Evolutionary conservation across 2,888 invertebrate species (phyloP), one percentile per base, ranked within the genome.

Genomic region (Adela reaumurella): DNA sequence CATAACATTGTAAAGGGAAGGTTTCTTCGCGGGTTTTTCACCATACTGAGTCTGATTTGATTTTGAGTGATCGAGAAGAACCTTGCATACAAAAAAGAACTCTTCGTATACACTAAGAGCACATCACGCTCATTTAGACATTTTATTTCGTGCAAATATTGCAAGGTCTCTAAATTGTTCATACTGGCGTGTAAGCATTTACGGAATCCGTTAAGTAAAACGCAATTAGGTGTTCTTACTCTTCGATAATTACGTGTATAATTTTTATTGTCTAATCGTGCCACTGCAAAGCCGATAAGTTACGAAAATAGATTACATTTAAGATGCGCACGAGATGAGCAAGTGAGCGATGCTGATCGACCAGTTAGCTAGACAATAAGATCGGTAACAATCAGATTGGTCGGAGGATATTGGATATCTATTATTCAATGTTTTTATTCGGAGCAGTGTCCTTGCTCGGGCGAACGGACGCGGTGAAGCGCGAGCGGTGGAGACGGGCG

Each of bases 151-250:
- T 35, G 35, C 35, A 35, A 47, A 43, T 20, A 24, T 50, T 50
- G 53, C 63, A 65, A 69, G 68, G 70, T 64, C 65, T 61, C 49
- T 56, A 51, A 46, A 57, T 57, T 62, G 63, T 65, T 64, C 64
- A 64, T 3, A 55, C 55, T 62, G 52, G 60, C 62, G 60, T 62
- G 59, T 54, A 67, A 63, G 56, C 56, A 71, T 68, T 65, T 56
- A 57, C 45, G 65, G 72, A 67, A 73, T 73, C 48, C 43, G 45
- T 49, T 46, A 29, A 52, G 46, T 50, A 49, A 49, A 49, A 47
- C 52, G 43, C 49, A 52, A 52, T 52, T 50, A 50, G 49, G 24
- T 46, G 46, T n/a, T n/a, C n/a, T n/a, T n/a, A n/a, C 45, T 47
- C 47, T 47, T 44, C 19, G 42, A 17, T 45, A 48, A 28, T 46